A percentile compares a stretch with the other conserved stretches of the same genome.
These are phyloP conservation scores for Muschampia plurimacula DNA, from an alignment of 2,888 invertebrate species.

Conservation along the genomic window DNA sequence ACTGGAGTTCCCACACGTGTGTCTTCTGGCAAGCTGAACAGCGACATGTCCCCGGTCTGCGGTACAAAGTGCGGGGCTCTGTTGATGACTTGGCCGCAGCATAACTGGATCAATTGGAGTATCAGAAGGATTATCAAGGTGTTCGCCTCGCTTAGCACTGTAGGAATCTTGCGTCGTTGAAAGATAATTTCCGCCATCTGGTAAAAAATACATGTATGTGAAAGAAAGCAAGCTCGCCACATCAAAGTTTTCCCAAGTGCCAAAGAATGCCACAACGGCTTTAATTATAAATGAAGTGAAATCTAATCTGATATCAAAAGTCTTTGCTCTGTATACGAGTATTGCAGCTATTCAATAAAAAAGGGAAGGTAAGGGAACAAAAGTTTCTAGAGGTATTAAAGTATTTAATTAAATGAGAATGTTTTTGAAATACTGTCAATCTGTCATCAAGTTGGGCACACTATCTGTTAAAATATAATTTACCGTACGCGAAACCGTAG, in stretches of 20 bases:
- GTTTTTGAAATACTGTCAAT: too few species aligned
- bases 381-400: too few species aligned
- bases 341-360: too few species aligned
- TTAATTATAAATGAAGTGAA: too few species aligned
- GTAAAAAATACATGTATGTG: slow-evolving; percentile 37
- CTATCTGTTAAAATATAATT: too few species aligned
- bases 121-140: slow-evolving; percentile 67
- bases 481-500: too few species aligned
- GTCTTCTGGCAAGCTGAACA: slow-evolving; percentile 90
- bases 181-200: slow-evolving; percentile 82
- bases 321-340: too few species aligned
- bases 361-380: too few species aligned
- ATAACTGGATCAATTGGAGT: slow-evolving; percentile 58
- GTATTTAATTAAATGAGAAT: too few species aligned
- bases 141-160: slow-evolving; percentile 64
- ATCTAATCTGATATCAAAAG: too few species aligned
- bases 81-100: slow-evolving; percentile 86
- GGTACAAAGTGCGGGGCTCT: slow-evolving; percentile 90
- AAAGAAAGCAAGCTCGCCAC: too few species aligned
- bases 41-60: slow-evolving; percentile 91
- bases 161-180: slow-evolving; percentile 69
- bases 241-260: background rate
- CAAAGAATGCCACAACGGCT: background rate
- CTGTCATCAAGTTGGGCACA: too few species aligned
- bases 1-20: slow-evolving; percentile 91